Conservation (phyloP, 2,113 vertebrate genomes). For the Psephotus haematonotus region DNA sequence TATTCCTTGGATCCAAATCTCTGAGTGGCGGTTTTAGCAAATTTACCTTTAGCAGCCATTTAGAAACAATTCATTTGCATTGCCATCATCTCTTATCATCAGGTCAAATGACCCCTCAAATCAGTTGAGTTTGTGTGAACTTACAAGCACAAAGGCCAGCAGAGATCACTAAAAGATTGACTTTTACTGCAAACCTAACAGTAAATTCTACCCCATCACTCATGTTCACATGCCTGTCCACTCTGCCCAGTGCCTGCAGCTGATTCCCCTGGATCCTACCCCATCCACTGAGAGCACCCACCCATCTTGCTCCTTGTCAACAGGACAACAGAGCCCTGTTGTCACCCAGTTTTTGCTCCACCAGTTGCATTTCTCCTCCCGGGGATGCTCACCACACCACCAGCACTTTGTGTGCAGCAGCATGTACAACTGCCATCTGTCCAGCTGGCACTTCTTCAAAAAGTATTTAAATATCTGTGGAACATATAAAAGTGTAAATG, state of each 20-base stretch:
- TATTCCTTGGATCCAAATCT: not conserved
- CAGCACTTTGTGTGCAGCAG: not conserved
- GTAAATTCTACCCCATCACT: not conserved
- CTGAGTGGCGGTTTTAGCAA: not conserved
- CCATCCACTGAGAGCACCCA: not conserved
- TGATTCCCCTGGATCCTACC: not conserved
- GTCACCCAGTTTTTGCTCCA: not conserved
- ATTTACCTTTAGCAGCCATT: not conserved
- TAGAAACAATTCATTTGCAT: not conserved
- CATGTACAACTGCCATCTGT: constrained; percentile 47
- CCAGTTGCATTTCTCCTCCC: not conserved
- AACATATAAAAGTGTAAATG: constrained; percentile 6
- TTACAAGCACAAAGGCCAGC: not conserved
- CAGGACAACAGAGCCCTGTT: not conserved
- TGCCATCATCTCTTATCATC: not conserved
- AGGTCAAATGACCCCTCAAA: not conserved
- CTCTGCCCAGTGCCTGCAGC: not conserved
- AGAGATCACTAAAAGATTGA: not conserved
- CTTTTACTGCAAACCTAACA: not conserved
- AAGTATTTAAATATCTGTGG: constrained; percentile 21
- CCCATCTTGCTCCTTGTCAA: not conserved
- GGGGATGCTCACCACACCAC: not conserved
- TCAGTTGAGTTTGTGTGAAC: not conserved
- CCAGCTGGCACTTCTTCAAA: constrained; percentile 19
- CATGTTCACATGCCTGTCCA: accelerated